Evolutionary conservation across 2,888 invertebrate genomes (phyloP), one percentile per base, ranked within the genome.

Genomic region (Stenchaetothrips biformis): DNA sequence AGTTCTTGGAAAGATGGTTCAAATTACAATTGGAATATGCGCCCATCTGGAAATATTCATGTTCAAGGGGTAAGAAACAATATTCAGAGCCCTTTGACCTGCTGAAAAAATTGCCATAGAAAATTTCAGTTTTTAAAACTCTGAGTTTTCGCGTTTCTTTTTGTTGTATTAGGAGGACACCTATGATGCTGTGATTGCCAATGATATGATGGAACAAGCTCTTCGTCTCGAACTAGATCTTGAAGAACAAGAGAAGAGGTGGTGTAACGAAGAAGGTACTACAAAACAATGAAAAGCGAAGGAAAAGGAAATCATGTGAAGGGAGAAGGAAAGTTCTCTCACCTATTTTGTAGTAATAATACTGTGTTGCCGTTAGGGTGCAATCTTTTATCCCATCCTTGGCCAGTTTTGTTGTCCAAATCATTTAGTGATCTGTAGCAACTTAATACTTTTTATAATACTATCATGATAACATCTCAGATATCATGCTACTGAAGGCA

Each of bases 171-270:
- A 90, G 85, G 90, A 91, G 84, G 90, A 90, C 81, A 89, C 89
- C 82, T 91, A 91, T 83, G 91, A 91, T 84, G 89, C 89, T 82
- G 90, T 90, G 81, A 91, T 92, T 82, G 92, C 91, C 74, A 91
- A 92, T 83, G 91, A 92, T 84, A 92, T 92, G 89, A 88, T 90
- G 21, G 90, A 91, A 84, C 85, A 91, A 81, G 91, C 91, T 85
- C 87, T 91, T 83, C 88, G 91, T 82, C 89, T 92, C 87, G 91
- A 92, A 84, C 91, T 90, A 82, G 92, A 93, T 84, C 85, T 92
- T 79, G 91, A 92, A 85, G 90, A 91, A 84, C 89, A 90, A 82
- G 90, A 91, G 83, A 89, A 90, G 83, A 87, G 89, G 81, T 91
- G 91, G 90, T 90, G 90, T 81, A 90, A 88, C 83, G 90, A 90